These are phyloP conservation scores for Ibidorhyncha struthersii DNA, from an alignment of 2,113 vertebrate species.

Conservation along the genomic window DNA sequence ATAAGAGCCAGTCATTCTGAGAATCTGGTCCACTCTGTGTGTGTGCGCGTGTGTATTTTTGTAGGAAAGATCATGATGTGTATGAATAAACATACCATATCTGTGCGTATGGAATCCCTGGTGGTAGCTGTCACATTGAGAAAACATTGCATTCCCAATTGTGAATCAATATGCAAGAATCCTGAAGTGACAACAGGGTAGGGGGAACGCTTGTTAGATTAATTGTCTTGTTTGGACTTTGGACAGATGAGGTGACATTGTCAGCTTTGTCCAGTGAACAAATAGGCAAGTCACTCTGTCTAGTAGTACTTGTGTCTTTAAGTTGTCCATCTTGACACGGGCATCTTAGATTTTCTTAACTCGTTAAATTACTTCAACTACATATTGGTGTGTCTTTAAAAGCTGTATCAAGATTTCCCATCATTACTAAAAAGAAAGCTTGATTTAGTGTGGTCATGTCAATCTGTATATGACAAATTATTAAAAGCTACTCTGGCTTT, in stretches of 20 bases:
- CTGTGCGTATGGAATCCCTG: background rate
- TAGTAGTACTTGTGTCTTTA: background rate
- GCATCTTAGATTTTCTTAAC: background rate
- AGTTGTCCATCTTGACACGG: background rate
- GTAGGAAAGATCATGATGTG: background rate
- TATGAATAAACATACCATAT: background rate
- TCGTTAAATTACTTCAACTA: background rate
- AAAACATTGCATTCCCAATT: background rate
- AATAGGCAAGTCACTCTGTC: background rate
- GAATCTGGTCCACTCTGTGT: background rate
- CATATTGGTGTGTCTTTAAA: background rate
- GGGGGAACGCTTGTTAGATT: background rate
- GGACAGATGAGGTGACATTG: background rate
- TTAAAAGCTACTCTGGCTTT: background rate
- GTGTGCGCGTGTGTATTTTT: background rate
- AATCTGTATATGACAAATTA: background rate
- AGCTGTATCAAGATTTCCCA: background rate
- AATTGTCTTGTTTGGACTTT: background rate
- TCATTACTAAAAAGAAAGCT: background rate
- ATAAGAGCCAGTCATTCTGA: background rate
- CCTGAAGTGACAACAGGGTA: background rate
- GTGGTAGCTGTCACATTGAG: background rate
- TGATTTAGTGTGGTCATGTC: background rate
- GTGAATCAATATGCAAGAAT: background rate
- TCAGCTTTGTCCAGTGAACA: background rate